phyloP scores from a whole-genome alignment of 2,797 vertebrate genomes.

The Leuciscus waleckii region DNA sequence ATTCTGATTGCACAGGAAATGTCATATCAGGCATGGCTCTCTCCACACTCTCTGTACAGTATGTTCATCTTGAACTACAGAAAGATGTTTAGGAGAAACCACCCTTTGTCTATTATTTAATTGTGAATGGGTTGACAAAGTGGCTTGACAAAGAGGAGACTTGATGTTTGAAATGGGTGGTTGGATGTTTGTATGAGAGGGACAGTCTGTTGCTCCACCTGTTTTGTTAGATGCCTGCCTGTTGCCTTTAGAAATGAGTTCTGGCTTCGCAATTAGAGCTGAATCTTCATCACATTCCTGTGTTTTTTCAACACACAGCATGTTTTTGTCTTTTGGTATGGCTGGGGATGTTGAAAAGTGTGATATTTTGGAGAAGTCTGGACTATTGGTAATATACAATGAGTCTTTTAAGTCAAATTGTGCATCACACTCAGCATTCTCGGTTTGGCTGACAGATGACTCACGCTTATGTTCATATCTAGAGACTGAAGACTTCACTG shows the following conservation, averaged over 20 bases:
- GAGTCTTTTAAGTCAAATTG: constrained; percentile 25
- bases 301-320: constrained; percentile 46
- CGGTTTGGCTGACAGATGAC: constrained; percentile 48
- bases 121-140: constrained; percentile 69
- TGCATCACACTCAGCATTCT: constrained; percentile 21
- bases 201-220: constrained; percentile 57
- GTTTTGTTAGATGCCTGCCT: constrained; percentile 58
- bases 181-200: constrained; percentile 27
- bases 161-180: constrained; percentile 63
- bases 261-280: constrained; percentile 56
- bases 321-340: constrained; percentile 49
- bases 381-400: background rate
- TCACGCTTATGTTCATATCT: constrained; percentile 43
- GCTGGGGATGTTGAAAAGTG: constrained; percentile 48
- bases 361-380: background rate
- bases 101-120: constrained; percentile 60
- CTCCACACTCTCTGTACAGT: constrained; percentile 71
- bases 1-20: constrained; percentile 70
- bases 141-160: constrained; percentile 63
- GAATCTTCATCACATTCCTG: constrained; percentile 57
- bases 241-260: constrained; percentile 57
- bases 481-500: constrained; percentile 70
- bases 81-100: constrained; percentile 59
- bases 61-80: constrained; percentile 61
- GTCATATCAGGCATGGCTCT: constrained; percentile 72